These are phyloP conservation scores for Lophotriccus pileatus DNA, from an alignment of 2,797 vertebrate genomes.

Conservation along the genomic window DNA sequence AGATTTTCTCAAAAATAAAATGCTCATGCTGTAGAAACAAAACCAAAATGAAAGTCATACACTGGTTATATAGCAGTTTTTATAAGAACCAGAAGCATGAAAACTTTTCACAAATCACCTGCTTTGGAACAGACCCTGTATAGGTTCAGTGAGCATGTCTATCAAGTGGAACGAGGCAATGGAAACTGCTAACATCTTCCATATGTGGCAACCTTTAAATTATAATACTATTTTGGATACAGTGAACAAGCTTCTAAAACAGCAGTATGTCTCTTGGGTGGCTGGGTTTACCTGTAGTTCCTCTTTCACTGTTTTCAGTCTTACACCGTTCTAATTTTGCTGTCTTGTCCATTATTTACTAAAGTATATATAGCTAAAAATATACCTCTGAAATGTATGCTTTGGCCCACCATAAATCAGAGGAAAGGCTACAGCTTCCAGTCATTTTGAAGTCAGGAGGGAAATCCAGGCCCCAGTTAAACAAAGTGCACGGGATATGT, in stretches of 20 bases:
- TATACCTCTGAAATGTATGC: neutral
- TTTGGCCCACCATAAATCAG: neutral
- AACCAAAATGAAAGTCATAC: neutral
- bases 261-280: neutral
- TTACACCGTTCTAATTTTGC: neutral
- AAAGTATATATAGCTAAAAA: neutral
- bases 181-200: constrained; percentile 52
- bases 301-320: neutral
- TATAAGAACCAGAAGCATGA: constrained; percentile 53
- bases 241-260: constrained; percentile 8
- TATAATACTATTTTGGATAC: neutral
- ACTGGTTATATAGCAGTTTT: neutral
- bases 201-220: constrained; percentile 41
- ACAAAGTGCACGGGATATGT: neutral
- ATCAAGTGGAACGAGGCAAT: constrained; percentile 47
- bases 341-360: neutral
- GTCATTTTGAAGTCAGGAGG: neutral
- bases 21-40: neutral
- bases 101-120: constrained; percentile 50
- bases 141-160: constrained; percentile 37
- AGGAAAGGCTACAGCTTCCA: neutral
- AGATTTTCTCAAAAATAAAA: neutral
- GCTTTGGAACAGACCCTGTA: constrained; percentile 12
- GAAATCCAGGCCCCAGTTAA: neutral
- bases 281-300: neutral